phyloP scores from a whole-genome alignment of 2,797 vertebrate genomes.

The Gorsachius magnificus region DNA sequence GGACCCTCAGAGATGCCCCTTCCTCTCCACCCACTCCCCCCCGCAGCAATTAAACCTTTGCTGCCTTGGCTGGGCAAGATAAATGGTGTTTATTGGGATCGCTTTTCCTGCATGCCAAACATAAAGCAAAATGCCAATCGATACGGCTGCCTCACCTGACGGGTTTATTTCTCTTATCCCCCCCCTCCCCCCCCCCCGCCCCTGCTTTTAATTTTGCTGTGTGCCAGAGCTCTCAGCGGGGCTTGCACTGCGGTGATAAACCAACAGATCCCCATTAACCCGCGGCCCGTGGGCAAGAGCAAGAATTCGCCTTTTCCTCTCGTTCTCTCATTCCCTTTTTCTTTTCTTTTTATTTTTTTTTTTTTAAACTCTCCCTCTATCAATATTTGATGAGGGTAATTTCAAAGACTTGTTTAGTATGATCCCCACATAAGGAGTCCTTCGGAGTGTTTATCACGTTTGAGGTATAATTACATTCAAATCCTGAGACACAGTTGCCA shows the following conservation, averaged over 20 bases:
- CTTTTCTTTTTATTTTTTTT: background rate
- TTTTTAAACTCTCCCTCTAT: slow-evolving; percentile 61
- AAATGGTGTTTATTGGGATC: slow-evolving; percentile 15
- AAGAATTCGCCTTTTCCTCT: slow-evolving; percentile 11
- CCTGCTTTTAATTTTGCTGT: background rate
- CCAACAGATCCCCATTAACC: slow-evolving; percentile 22
- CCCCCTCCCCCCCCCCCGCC: background rate
- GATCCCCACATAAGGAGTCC: slow-evolving; percentile 79
- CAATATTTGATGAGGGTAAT: slow-evolving; percentile 83
- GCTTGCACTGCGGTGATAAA: background rate
- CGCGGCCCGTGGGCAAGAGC: background rate
- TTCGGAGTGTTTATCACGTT: slow-evolving; percentile 82
- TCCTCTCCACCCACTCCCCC: accelerated
- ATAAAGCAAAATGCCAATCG: background rate
- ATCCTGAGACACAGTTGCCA: slow-evolving; percentile 84
- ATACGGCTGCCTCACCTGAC: background rate
- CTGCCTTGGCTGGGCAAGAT: background rate
- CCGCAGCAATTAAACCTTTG: background rate
- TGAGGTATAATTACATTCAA: slow-evolving; percentile 83
- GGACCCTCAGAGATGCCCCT: background rate
- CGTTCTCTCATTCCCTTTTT: background rate
- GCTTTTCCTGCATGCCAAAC: background rate
- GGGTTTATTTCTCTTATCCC: background rate
- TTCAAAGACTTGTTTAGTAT: slow-evolving; percentile 83
- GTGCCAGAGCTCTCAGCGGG: background rate